phyloP scores from a whole-genome alignment of 2,888 invertebrate species.

The Oscheius sp. region DNA sequence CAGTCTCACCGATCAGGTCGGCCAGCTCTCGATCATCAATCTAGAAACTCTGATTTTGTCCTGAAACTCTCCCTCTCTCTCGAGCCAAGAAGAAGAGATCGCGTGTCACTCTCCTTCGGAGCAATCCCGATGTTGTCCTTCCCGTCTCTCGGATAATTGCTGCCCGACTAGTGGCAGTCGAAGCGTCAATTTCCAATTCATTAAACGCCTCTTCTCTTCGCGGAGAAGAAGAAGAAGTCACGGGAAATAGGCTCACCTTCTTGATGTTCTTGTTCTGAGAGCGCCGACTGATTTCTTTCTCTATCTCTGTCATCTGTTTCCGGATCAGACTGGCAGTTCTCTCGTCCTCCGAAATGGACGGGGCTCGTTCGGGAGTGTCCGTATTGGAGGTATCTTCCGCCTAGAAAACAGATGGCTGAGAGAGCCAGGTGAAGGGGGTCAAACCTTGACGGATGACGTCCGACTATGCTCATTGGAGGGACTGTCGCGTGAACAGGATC shows the following conservation, averaged over 20 bases:
- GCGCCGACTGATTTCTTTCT: conserved; percentile 80
- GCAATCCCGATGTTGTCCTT: not conserved
- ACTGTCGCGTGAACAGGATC: conserved; percentile 20
- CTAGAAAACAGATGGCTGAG: conserved; percentile 9
- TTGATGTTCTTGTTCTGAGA: conserved; percentile 72
- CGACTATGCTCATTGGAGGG: conserved; percentile 8
- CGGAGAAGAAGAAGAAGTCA: conserved; percentile 3
- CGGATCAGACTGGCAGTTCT: conserved; percentile 75
- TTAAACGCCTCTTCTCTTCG: conserved; percentile 10
- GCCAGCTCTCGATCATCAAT: conserved; percentile 70
- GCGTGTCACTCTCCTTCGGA: not conserved
- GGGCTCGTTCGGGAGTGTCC: conserved; percentile 40
- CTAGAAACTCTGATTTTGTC: conserved; percentile 46
- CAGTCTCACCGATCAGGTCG: conserved; percentile 63
- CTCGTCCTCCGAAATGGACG: conserved; percentile 44
- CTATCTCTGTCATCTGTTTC: conserved; percentile 82
- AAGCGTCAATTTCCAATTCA: conserved; percentile 34
- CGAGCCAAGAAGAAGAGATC: not conserved
- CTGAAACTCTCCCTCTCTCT: not conserved
- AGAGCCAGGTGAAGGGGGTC: not conserved
- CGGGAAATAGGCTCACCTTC: conserved; percentile 56
- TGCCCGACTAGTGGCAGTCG: not conserved
- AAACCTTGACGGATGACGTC: conserved; percentile 28
- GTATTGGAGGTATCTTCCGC: not conserved
- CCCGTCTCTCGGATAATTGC: conserved; percentile 1